These are phyloP conservation scores for Leptopilina syphax DNA, from an alignment of 2,888 invertebrate genomes.

Conservation along the genomic window DNA sequence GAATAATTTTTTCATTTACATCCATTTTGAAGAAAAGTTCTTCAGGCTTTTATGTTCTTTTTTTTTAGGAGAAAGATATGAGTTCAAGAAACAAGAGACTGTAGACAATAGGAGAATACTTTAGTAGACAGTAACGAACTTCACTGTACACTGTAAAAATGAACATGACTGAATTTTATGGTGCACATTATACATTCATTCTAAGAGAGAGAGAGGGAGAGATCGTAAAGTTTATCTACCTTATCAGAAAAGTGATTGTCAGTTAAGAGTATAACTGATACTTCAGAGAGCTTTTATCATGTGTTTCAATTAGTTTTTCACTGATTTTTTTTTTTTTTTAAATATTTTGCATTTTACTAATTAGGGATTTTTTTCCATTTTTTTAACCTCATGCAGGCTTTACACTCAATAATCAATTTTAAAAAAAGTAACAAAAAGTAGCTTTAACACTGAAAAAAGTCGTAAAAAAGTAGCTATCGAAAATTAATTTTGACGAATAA, in stretches of 20 bases:
- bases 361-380: too few species aligned
- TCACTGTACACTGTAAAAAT: neutral
- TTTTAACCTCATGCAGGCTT: too few species aligned
- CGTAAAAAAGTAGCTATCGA: too few species aligned
- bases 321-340: too few species aligned
- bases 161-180: constrained; percentile 27
- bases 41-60: constrained; percentile 1
- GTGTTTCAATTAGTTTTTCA: too few species aligned
- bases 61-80: constrained; percentile 10
- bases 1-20: constrained; percentile 38
- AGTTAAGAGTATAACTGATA: too few species aligned
- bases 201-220: neutral
- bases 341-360: too few species aligned
- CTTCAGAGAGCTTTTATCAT: too few species aligned
- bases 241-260: neutral
- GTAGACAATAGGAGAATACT: constrained; percentile 1
- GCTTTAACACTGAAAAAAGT: too few species aligned
- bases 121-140: constrained; percentile 26
- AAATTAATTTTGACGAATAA: too few species aligned
- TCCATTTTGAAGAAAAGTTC: constrained; percentile 5
- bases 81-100: constrained; percentile 3
- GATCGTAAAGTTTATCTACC: neutral
- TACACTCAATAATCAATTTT: too few species aligned
- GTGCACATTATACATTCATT: constrained; percentile 13
- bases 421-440: too few species aligned